Base-by-base conservation (phyloP, 2,113 vertebrate genomes). In the Synodontis membranacea region DNA sequence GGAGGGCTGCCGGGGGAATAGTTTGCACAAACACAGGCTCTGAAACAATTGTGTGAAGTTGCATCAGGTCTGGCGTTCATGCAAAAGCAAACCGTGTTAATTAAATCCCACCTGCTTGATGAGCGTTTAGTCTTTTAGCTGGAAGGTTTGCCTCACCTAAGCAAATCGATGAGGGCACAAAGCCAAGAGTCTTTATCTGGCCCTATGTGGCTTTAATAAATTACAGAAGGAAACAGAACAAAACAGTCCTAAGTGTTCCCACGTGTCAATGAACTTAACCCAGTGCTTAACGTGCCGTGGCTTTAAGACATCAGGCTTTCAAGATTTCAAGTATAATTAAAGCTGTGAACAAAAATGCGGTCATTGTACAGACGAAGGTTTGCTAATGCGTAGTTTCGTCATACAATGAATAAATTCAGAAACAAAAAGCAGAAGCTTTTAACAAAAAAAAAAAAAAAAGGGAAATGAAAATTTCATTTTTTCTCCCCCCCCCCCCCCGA, bases 51-150 rank as follows among this genome's bases (percentile, higher is more conserved):
- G 93, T 94, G 7, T 84, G 91, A 92, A 92, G 86, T 96, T 96
- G 94, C 95, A 91, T 96, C 95, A 96, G 95, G 93, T 92, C 91
- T 90, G 85, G 50, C 62, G 85, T 92, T 84, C 92, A 88, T 91
- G 92, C 91, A 95, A 95, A 72, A 94, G 93, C 93, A 94, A 95
- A 94, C 94, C 91, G 84, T 94, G 93, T 92, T 95, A 95, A 95
- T 95, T 93, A 94, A 95, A 95, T 95, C 93, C 93, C 94, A 91
- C 93, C 91, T 93, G 93, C 93, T 94, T 92, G 92, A 93, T 94
- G 68, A 84, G 84, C 50, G 39, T 76, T 66, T 54, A 84, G 81
- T 52, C 66, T 78, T 85, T 34, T 62, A 60, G 79, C 86, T 87
- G 28, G 68, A 78, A 92, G 88, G 91, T 87, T 88, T 88, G 72